Evolutionary conservation across 2,797 vertebrate genomes (phyloP).

Genomic region (Lateolabrax maculatus): DNA sequence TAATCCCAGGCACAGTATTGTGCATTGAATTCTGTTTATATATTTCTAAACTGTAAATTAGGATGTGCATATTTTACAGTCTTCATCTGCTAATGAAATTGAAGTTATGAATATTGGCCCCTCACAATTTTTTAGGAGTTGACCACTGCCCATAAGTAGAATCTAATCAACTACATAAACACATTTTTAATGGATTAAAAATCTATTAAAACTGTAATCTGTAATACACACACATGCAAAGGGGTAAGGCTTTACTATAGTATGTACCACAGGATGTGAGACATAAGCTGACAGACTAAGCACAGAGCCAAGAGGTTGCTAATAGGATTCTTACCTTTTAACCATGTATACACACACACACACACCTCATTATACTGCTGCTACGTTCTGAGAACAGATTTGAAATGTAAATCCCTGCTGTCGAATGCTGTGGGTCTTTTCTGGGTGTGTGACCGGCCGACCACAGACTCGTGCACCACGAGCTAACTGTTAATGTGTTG

Average conservation of each 20-base stretch:
- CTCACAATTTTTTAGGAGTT: neutral
- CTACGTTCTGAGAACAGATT: slow-evolving; percentile 61
- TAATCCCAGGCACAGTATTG: neutral
- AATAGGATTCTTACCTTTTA: slow-evolving; percentile 72
- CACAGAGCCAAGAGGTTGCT: slow-evolving; percentile 46
- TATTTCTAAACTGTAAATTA: neutral
- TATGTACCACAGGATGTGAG: neutral
- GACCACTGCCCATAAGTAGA: neutral
- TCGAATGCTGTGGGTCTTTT: slow-evolving; percentile 18
- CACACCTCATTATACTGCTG: slow-evolving; percentile 28
- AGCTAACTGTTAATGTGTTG: slow-evolving; percentile 13
- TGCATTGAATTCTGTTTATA: neutral
- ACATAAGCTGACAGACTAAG: slow-evolving; percentile 40
- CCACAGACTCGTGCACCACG: neutral
- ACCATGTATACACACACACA: slow-evolving; percentile 27
- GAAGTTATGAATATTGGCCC: neutral
- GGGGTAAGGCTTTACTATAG: neutral
- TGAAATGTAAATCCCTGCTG: slow-evolving; percentile 66
- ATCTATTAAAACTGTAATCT: neutral
- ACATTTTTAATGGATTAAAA: neutral
- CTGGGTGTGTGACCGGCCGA: slow-evolving; percentile 13
- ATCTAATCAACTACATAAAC: neutral
- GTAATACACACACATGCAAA: neutral
- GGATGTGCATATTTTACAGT: neutral
- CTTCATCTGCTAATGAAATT: neutral